These are phyloP conservation scores for Trissoscelio sp. DNA, from an alignment of 2,888 invertebrate species.

Conservation along the genomic window DNA sequence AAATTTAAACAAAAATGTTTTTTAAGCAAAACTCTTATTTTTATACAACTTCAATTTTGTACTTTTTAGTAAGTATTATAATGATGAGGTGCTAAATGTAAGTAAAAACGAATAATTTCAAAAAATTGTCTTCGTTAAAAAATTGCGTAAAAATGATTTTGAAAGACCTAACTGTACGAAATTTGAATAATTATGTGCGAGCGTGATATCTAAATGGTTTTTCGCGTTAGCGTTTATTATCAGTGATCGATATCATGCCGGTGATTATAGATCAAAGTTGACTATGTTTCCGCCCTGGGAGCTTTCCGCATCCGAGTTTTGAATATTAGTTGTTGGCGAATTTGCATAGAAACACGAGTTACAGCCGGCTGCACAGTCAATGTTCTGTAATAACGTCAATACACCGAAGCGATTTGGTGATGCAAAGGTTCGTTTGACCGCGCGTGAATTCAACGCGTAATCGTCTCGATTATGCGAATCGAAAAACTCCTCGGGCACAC, in stretches of 20 bases:
- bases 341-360: slow-evolving; percentile 69
- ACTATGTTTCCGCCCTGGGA: slow-evolving; percentile 64
- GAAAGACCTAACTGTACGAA: slow-evolving; percentile 2
- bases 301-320: slow-evolving; percentile 65
- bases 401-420: slow-evolving; percentile 65
- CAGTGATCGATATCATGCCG: slow-evolving; percentile 62
- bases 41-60: neutral
- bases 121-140: too few species aligned
- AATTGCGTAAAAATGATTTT: too few species aligned
- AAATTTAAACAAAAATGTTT: too few species aligned
- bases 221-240: slow-evolving; percentile 65
- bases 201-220: slow-evolving; percentile 57
- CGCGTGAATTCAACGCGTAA: slow-evolving; percentile 69
- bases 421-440: slow-evolving; percentile 67
- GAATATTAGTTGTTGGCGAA: slow-evolving; percentile 63
- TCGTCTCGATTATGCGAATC: slow-evolving; percentile 69
- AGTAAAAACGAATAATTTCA: neutral
- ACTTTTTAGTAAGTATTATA: neutral
- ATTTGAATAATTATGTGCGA: slow-evolving; percentile 52
- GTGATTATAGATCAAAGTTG: slow-evolving; percentile 65
- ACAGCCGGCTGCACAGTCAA: slow-evolving; percentile 63
- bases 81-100: neutral
- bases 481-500: slow-evolving; percentile 68
- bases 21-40: neutral
- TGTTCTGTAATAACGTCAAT: slow-evolving; percentile 68